These are phyloP conservation scores for Uloborus diversus DNA, from an alignment of 1,140 invertebrate species.

Conservation along the genomic window DNA sequence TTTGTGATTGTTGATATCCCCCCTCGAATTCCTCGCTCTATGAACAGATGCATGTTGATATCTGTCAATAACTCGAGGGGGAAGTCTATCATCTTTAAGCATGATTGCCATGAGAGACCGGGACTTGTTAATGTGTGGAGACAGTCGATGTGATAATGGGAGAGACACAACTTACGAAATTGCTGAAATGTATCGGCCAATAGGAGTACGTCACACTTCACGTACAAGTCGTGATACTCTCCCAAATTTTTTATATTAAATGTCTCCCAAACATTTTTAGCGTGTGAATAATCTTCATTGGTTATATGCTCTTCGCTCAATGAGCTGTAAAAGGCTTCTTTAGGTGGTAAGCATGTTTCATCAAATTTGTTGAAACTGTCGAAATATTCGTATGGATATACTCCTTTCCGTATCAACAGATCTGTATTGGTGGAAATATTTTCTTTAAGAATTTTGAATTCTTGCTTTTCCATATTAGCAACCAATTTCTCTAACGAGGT, in stretches of 20 bases:
- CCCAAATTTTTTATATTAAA: constrained; percentile 58
- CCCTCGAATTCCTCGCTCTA: constrained; percentile 11
- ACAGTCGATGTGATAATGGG: neutral
- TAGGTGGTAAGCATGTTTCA: neutral
- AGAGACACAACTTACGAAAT: constrained; percentile 56
- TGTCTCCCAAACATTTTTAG: constrained; percentile 57
- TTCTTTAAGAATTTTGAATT: neutral
- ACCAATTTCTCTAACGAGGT: constrained; percentile 13
- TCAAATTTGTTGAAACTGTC: neutral
- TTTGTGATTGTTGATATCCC: neutral
- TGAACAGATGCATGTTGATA: constrained; percentile 25
- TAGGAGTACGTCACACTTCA: constrained; percentile 54
- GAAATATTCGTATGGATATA: constrained; percentile 20
- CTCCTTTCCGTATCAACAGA: neutral
- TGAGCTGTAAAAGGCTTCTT: neutral
- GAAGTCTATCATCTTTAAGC: neutral
- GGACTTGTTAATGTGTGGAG: neutral
- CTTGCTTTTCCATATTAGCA: neutral
- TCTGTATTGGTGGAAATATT: neutral
- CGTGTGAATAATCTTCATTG: constrained; percentile 9
- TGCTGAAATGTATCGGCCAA: constrained; percentile 60
- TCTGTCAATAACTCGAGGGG: constrained; percentile 16
- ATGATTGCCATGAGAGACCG: constrained; percentile 8
- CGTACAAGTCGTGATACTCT: constrained; percentile 49
- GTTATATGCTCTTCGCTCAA: neutral